Evolutionary conservation across 37 sponge, comb jelly and placozoan genomes (phyloP), one percentile per base, ranked within the genome.

Genomic region (Hormiphora californensis): DNA sequence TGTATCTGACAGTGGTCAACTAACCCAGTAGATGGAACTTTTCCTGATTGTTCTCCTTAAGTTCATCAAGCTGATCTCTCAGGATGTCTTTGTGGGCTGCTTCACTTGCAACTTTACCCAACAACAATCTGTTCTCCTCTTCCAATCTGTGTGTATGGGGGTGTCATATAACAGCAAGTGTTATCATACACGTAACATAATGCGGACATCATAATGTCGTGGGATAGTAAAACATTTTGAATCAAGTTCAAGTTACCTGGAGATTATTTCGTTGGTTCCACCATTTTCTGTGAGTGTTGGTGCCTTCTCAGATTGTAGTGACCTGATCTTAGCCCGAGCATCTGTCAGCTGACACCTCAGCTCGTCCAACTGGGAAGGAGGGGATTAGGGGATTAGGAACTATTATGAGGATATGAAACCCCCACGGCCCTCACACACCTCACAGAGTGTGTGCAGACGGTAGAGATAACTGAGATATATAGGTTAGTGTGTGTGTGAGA

Each of bases 21-120:
- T n/a, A 4, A 65, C 67, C 67, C 9, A 65, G 67, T 3, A 65
- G 67, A 28, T 65, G 67, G 37, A 7, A 65, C 35, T 65, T 65
- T 38, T 65, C 67, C 37, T 65, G 67, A 19, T 65, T 65, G 37
- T 65, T 65, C 37, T 65, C 67, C 37, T 65, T 65, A 3, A 65
- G 67, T 36, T 35, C 35, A 34, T 65, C 67, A 2, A 65, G 67
- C 17, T 65, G 67, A 31, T 65, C 67, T 33, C 67, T 35, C 34
- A 65, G 37, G 4, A 65, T 65, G 37, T 65, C 67, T 31, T 65
- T 65, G 37, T 65, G 67, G 1, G 67, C 67, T 19, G 67, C 67
- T 28, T 65, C 67, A 15, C 38, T 36, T 5, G 67, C 67, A 19
- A 65, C 67, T 65, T 65, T 65, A 19, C 38, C 32, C 37, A 65